phyloP scores from a whole-genome alignment of 2,888 invertebrate genomes.

The Aspidiotus rigidus region DNA sequence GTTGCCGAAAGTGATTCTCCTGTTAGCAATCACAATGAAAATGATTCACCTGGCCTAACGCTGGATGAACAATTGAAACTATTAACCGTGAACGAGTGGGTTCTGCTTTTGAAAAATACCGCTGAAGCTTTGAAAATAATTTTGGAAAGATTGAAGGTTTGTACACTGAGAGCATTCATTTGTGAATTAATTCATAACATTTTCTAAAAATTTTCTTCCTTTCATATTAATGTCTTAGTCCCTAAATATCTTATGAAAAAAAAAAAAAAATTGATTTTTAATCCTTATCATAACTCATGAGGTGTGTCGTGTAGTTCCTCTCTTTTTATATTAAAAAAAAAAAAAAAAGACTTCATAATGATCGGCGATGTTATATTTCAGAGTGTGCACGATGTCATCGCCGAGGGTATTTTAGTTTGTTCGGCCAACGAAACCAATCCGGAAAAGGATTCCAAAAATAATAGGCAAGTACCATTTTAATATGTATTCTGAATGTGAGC shows the following conservation, averaged over 20 bases:
- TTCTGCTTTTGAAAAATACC: slow-evolving; percentile 56
- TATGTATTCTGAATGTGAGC: neutral
- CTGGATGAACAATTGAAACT: slow-evolving; percentile 52
- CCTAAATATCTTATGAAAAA: too few species aligned
- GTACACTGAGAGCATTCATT: too few species aligned
- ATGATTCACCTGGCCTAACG: slow-evolving; percentile 39
- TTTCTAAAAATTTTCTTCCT: too few species aligned
- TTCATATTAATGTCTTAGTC: too few species aligned
- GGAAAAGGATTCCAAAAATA: slow-evolving; percentile 1
- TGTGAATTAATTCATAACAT: too few species aligned
- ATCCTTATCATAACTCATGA: too few species aligned
- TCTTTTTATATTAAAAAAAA: too few species aligned
- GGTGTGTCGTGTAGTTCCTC: too few species aligned
- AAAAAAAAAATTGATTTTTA: too few species aligned
- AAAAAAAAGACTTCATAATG: too few species aligned
- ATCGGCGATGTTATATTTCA: slow-evolving; percentile 16
- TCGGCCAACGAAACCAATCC: neutral
- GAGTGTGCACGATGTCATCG: slow-evolving; percentile 35
- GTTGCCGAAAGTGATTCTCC: slow-evolving; percentile 50
- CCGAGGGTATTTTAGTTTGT: slow-evolving; percentile 22
- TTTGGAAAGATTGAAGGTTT: slow-evolving; percentile 58
- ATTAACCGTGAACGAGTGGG: slow-evolving; percentile 55
- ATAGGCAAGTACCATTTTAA: slow-evolving; percentile 15
- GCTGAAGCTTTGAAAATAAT: slow-evolving; percentile 58
- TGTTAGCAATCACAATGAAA: slow-evolving; percentile 38